A percentile compares a stretch with the other conserved stretches of the same genome.
Conservation (phyloP, 2,888 invertebrate genomes). For the Frankliniella fusca region DNA sequence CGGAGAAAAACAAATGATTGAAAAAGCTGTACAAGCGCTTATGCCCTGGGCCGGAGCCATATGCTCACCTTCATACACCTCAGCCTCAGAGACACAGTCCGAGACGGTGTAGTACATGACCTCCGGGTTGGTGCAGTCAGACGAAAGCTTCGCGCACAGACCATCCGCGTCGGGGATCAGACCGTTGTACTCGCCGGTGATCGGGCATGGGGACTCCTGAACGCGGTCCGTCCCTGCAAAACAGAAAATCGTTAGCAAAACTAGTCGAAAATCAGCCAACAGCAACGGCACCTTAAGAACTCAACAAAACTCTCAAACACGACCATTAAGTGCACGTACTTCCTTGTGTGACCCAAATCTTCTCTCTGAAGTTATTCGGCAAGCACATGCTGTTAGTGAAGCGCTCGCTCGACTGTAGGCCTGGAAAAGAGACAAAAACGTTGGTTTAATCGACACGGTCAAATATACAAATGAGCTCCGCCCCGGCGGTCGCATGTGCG, state of each 20-base stretch:
- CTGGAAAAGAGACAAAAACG: slow-evolving; percentile 37
- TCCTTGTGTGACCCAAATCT: slow-evolving; percentile 60
- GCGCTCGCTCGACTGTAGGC: slow-evolving; percentile 45
- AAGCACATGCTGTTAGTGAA: slow-evolving; percentile 50
- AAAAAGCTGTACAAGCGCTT: too few relatives aligned
- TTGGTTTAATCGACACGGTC: background rate
- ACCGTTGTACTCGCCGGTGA: slow-evolving; percentile 63
- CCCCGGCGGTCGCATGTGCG: too few relatives aligned
- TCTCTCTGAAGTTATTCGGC: slow-evolving; percentile 52
- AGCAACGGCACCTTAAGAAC: too few relatives aligned
- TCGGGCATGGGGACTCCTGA: slow-evolving; percentile 57
- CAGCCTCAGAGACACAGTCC: slow-evolving; percentile 52
- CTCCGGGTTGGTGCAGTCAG: slow-evolving; percentile 60
- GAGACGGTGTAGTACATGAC: slow-evolving; percentile 64
- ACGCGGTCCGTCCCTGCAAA: slow-evolving; percentile 47
- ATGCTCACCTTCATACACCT: slow-evolving; percentile 56
- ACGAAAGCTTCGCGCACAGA: slow-evolving; percentile 61
- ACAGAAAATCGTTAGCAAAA: slow-evolving; percentile 40
- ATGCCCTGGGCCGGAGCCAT: too few relatives aligned
- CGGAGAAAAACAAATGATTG: background rate
- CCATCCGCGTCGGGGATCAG: slow-evolving; percentile 56
- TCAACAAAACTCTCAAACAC: too few relatives aligned
- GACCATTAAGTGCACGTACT: slow-evolving; percentile 49
- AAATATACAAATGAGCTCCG: slow-evolving; percentile 34
- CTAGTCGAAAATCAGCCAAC: slow-evolving; percentile 36